A percentile compares a stretch with the other conserved stretches of the same genome.
phyloP scores from a whole-genome alignment of 2,797 vertebrate species.

The Limosa lapponica region DNA sequence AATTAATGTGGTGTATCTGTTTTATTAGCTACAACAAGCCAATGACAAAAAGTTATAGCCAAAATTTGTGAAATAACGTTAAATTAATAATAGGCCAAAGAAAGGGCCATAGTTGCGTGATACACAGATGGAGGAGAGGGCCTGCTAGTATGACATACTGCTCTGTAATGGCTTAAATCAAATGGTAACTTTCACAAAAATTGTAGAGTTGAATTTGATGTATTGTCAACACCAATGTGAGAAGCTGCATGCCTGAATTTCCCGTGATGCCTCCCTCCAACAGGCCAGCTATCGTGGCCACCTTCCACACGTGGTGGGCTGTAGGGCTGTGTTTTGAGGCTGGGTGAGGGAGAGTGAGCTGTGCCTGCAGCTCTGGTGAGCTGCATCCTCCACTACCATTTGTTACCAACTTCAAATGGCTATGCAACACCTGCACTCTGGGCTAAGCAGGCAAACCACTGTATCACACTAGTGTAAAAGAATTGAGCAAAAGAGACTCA shows the following conservation, averaged over 20 bases:
- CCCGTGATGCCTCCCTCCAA: neutral
- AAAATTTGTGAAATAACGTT: neutral
- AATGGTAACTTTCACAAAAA: neutral
- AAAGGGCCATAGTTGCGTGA: neutral
- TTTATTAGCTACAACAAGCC: neutral
- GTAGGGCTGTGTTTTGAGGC: neutral
- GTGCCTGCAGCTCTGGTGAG: neutral
- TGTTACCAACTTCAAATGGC: accelerated
- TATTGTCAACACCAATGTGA: neutral
- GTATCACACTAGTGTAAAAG: accelerated
- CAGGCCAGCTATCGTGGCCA: accelerated
- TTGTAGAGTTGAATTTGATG: neutral
- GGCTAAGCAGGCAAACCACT: no score
- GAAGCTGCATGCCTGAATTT: neutral
- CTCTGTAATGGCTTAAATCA: neutral
- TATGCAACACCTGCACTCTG: neutral
- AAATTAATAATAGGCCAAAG: neutral
- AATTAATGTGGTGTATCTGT: neutral
- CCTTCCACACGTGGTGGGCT: accelerated
- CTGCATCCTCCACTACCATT: accelerated
- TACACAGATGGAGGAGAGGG: neutral
- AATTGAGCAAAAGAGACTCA: accelerated
- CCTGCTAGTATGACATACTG: neutral
- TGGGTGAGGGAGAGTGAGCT: neutral
- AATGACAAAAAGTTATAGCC: neutral